phyloP scores from a whole-genome alignment of 2,888 invertebrate species.

The Clanis bilineata region DNA sequence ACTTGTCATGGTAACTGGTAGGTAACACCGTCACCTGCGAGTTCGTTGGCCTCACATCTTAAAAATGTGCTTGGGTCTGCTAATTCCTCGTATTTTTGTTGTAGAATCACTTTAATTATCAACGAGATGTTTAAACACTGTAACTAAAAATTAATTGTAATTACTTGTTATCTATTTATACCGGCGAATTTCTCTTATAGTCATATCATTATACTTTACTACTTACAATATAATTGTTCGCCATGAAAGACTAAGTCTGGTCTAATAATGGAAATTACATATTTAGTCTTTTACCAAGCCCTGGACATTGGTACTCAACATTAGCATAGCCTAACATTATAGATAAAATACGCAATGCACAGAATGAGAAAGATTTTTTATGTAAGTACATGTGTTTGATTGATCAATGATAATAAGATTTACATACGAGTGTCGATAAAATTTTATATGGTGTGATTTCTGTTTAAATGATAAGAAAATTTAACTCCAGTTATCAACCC shows the following conservation, averaged over 20 bases:
- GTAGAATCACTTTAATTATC: background rate
- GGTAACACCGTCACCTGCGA: background rate
- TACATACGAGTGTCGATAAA: slow-evolving; percentile 32
- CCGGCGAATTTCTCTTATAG: no score
- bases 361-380: background rate
- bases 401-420: slow-evolving; percentile 29
- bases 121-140: background rate
- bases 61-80: background rate
- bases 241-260: no score
- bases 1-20: no score
- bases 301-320: no score
- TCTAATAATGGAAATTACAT: no score
- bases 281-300: no score
- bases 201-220: no score
- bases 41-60: background rate
- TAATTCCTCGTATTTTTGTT: background rate
- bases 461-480: slow-evolving; percentile 37
- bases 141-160: no score
- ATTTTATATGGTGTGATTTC: slow-evolving; percentile 47
- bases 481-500: background rate
- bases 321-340: background rate
- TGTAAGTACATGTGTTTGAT: slow-evolving; percentile 26
- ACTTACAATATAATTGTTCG: no score
- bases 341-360: background rate
- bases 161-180: no score